Conservation (phyloP, 2,888 invertebrate species). For the Deroplatys truncata region DNA sequence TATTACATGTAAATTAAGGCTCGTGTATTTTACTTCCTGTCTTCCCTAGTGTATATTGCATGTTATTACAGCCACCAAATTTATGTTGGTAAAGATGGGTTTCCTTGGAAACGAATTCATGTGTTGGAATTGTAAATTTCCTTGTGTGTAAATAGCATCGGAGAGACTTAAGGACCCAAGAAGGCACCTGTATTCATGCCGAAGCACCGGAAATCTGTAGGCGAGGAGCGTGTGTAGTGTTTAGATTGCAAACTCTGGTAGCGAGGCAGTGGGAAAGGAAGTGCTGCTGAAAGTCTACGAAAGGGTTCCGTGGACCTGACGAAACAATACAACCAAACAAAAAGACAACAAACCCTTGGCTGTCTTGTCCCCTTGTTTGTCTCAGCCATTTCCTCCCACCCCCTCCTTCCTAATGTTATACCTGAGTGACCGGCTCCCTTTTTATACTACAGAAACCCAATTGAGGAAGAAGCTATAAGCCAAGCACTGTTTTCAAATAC, state of each 20-base stretch:
- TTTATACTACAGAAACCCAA: neutral
- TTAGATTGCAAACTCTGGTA: neutral
- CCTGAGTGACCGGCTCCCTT: neutral
- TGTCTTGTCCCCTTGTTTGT: constrained; percentile 12
- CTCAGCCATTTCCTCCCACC: neutral
- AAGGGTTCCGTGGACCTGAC: neutral
- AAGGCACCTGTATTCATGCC: neutral
- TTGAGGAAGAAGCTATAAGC: neutral
- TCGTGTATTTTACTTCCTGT: too few relatives aligned
- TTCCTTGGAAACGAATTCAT: too few relatives aligned
- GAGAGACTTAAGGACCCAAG: too few relatives aligned
- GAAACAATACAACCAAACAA: constrained; percentile 6
- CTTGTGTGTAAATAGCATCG: too few relatives aligned
- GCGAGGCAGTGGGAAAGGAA: neutral
- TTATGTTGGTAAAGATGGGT: too few relatives aligned
- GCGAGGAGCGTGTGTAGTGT: neutral
- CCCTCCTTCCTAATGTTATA: neutral
- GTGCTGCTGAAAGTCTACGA: too few relatives aligned
- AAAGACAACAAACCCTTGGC: neutral
- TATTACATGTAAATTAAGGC: too few relatives aligned
- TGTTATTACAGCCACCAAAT: too few relatives aligned
- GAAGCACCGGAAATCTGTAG: neutral
- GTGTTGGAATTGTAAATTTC: too few relatives aligned
- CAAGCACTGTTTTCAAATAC: too few relatives aligned
- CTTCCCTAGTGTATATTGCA: too few relatives aligned